Conservation (phyloP, 2,797 vertebrate genomes). For the Dicrostonyx torquatus region DNA sequence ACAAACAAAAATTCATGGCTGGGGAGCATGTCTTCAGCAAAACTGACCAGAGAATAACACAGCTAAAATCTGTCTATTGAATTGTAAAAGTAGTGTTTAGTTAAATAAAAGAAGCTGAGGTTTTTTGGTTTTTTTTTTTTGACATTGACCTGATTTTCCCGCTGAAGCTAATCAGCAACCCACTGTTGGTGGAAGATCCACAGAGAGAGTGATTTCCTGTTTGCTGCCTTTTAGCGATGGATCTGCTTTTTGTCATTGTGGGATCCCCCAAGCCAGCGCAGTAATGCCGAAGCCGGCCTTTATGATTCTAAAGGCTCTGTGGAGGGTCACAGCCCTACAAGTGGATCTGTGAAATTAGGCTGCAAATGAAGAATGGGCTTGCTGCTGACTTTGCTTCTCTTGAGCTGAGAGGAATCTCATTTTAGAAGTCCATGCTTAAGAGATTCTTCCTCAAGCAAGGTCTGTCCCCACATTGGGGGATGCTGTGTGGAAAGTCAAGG, state of each 20-base stretch:
- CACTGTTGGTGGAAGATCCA: not conserved
- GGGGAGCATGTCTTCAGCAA: not conserved
- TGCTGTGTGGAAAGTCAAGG: not conserved
- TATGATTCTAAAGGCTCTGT: not conserved
- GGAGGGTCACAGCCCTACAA: not conserved
- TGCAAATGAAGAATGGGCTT: not conserved
- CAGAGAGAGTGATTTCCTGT: not conserved
- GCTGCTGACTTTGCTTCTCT: not conserved
- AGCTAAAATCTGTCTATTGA: constrained; percentile 11
- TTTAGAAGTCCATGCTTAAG: not conserved
- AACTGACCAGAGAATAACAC: not conserved
- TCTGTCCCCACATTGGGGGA: rapidly evolving
- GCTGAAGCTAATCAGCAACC: constrained; percentile 25
- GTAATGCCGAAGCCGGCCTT: not conserved
- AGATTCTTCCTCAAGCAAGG: not conserved
- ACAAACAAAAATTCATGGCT: not conserved
- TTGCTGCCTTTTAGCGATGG: not conserved
- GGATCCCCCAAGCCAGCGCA: not conserved
- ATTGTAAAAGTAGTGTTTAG: not conserved
- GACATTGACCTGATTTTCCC: constrained; percentile 41
- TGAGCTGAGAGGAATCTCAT: not conserved
- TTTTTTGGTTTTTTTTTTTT: not conserved
- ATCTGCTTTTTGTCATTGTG: not conserved
- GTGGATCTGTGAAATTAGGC: not conserved
- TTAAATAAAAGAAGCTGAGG: constrained; percentile 31